phyloP scores from a whole-genome alignment of 2,888 invertebrate species.

The Eilema griseolum region DNA sequence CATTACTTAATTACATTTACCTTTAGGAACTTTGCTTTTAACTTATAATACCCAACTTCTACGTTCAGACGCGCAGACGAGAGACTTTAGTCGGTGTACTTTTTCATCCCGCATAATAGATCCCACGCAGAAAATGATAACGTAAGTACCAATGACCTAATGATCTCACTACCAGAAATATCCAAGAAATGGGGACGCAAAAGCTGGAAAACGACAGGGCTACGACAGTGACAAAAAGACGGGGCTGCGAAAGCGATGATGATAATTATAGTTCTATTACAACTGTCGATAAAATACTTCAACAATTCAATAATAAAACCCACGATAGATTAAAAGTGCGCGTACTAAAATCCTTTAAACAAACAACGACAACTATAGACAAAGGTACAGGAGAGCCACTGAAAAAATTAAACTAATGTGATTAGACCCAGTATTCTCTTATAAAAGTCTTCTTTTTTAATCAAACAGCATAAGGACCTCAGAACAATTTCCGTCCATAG shows the following conservation, averaged over 20 bases:
- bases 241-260: no score
- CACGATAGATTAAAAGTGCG: background rate
- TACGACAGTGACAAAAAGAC: no score
- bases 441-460: background rate
- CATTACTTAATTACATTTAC: background rate
- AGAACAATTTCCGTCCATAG: background rate
- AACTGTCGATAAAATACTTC: no score
- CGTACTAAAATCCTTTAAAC: background rate
- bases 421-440: no score
- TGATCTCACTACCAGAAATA: no score
- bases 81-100: background rate
- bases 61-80: background rate
- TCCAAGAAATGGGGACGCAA: no score
- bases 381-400: background rate
- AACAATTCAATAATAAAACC: no score
- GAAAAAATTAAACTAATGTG: background rate
- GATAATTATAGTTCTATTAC: no score
- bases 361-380: background rate
- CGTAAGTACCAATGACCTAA: no score
- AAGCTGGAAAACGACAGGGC: no score
- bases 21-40: constrained; percentile 1
- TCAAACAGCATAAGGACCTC: background rate
- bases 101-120: background rate
- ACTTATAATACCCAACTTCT: background rate
- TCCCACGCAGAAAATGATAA: no score